Evolutionary conservation across 2,888 invertebrate genomes (phyloP), one percentile per base, ranked within the genome.

Genomic region (Tachina fera): DNA sequence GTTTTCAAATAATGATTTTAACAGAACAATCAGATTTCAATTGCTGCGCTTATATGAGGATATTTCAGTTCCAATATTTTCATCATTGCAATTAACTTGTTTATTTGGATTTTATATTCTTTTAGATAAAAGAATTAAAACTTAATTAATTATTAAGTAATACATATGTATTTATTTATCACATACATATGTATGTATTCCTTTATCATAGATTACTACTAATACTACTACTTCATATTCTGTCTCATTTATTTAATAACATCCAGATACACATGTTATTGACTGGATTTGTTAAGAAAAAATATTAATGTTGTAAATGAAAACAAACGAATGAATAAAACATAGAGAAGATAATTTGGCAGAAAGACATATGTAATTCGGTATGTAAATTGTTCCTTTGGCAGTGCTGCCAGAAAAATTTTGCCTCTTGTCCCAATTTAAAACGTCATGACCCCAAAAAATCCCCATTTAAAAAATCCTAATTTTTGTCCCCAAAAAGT

Each of bases 241-340:
- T n/a, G n/a, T n/a, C n/a, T n/a, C n/a, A n/a, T 51, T 53, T 53
- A 76, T 79, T 67, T 67, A 74, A 65, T 67, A 72, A 67, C 49
- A 80, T 74, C 65, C 43, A 80, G 80, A 80, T 74, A 80, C 80
- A 80, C 72, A 80, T 74, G 74, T 31, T 67, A 67, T 43, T 51
- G 74, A 60, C 58, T 74, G 58, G 58, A 80, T 74, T 67, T 67
- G 67, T 67, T 58, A 80, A 67, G 80, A 74, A 80, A 79, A 80
- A 51, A 65, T 72, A 65, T 74, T 31, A 51, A 43, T 39, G 65
- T 58, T 67, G 41, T 58, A 80, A 80, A 67, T 78, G 49, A 78
- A 68, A 78, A 78, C 77, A 78, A 78, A 78, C 56, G 77, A 78
- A 78, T 19, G 49, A 51, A 51, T 11, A 51, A 76, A 76, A 65